These are phyloP conservation scores for Mohoua ochrocephala DNA, from an alignment of 2,113 vertebrate genomes.

Conservation along the genomic window DNA sequence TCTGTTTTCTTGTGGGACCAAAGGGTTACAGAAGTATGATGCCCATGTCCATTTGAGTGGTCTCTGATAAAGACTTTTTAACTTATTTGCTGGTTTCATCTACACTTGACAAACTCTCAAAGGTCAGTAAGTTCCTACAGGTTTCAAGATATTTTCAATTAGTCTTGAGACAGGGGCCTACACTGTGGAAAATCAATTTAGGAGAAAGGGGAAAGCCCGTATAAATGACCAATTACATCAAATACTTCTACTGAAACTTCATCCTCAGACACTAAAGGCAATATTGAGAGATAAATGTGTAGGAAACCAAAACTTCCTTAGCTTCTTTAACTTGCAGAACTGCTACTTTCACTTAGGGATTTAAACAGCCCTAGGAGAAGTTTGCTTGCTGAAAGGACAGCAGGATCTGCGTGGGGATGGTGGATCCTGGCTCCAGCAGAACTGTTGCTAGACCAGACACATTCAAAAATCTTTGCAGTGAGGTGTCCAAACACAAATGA, in stretches of 20 bases:
- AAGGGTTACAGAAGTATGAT: not conserved
- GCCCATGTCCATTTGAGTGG: not conserved
- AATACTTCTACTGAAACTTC: not conserved
- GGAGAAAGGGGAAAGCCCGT: not conserved
- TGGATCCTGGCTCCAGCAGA: not conserved
- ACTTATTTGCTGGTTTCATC: not conserved
- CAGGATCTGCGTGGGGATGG: not conserved
- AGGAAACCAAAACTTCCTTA: not conserved
- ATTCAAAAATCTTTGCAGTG: not conserved
- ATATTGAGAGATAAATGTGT: not conserved
- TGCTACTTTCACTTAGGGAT: not conserved
- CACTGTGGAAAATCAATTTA: not conserved
- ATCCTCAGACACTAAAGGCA: not conserved
- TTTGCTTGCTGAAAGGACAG: not conserved
- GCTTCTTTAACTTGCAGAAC: not conserved
- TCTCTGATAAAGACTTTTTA: not conserved
- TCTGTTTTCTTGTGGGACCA: not conserved
- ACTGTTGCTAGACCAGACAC: not conserved
- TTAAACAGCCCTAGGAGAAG: not conserved
- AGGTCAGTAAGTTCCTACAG: not conserved
- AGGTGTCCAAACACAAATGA: not conserved
- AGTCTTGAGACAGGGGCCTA: not conserved
- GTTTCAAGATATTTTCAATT: not conserved
- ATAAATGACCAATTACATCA: not conserved
- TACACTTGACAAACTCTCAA: not conserved